phyloP scores from a whole-genome alignment of 2,888 invertebrate species.

The Saturnia japonica region DNA sequence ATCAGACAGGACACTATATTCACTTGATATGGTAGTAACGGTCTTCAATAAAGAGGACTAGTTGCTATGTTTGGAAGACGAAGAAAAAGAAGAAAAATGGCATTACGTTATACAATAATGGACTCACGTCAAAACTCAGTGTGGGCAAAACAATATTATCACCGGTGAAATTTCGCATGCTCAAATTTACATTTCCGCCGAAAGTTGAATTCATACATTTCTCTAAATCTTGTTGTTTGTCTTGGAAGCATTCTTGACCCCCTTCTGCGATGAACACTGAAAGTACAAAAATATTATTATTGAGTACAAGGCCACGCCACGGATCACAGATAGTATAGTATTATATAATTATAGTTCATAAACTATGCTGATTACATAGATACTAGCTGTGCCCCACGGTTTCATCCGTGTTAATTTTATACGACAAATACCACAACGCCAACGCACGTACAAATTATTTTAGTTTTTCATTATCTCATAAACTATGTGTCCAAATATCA shows the following conservation, averaged over 20 bases:
- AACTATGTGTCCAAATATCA: no score
- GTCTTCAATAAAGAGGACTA: no score
- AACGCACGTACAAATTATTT: no score
- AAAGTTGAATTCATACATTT: slow-evolving; percentile 85
- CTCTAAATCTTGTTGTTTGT: slow-evolving; percentile 82
- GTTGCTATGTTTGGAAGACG: no score
- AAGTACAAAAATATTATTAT: slow-evolving; percentile 39
- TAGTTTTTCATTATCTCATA: no score
- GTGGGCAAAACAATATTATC: slow-evolving; percentile 81
- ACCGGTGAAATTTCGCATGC: slow-evolving; percentile 66
- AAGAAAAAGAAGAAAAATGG: background rate
- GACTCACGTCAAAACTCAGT: slow-evolving; percentile 81
- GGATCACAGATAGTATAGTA: background rate
- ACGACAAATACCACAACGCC: no score
- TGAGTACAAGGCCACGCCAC: background rate
- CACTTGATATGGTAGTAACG: no score
- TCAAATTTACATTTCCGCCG: slow-evolving; percentile 69
- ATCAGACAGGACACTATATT: no score
- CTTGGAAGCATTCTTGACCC: slow-evolving; percentile 88
- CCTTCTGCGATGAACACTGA: slow-evolving; percentile 90
- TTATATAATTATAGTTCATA: background rate
- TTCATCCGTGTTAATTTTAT: no score
- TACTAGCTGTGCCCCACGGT: no score
- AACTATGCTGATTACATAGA: no score
- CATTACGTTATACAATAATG: background rate